A percentile compares a stretch with the other conserved stretches of the same genome.
These are phyloP conservation scores for Dendrocopos noguchii DNA, from an alignment of 2,113 vertebrate genomes.

Conservation along the genomic window DNA sequence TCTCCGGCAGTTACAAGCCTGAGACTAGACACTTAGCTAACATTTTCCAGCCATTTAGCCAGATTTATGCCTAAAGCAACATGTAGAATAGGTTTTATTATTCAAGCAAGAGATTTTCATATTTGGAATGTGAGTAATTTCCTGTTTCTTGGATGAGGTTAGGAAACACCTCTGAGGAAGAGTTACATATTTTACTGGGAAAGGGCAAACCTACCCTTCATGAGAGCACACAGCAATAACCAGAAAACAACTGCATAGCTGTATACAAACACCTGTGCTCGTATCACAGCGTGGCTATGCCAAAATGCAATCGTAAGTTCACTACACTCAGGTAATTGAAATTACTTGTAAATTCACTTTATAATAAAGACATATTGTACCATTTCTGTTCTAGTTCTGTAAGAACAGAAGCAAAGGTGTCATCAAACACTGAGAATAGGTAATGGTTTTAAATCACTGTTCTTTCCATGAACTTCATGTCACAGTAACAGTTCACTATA, in stretches of 20 bases:
- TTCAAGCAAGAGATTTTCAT: rapidly evolving
- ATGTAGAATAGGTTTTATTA: not conserved
- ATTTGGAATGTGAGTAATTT: not conserved
- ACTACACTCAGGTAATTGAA: not conserved
- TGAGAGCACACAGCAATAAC: not conserved
- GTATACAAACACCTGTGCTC: rapidly evolving
- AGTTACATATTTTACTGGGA: not conserved
- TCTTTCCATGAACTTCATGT: not conserved
- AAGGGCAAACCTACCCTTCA: not conserved
- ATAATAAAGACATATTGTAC: not conserved
- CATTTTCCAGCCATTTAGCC: not conserved
- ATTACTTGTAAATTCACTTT: not conserved
- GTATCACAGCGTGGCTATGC: rapidly evolving
- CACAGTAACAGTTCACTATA: not conserved
- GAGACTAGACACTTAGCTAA: not conserved
- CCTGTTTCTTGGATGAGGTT: not conserved
- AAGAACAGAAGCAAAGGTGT: not conserved
- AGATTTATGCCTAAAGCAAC: not conserved
- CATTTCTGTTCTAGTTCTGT: not conserved
- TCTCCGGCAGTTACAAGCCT: not conserved
- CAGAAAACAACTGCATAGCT: rapidly evolving
- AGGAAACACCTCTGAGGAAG: not conserved
- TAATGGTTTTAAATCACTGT: not conserved
- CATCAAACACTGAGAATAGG: rapidly evolving
- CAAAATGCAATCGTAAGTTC: not conserved